These are phyloP conservation scores for Clunio marinus DNA, from an alignment of 2,888 invertebrate species.

Conservation along the genomic window DNA sequence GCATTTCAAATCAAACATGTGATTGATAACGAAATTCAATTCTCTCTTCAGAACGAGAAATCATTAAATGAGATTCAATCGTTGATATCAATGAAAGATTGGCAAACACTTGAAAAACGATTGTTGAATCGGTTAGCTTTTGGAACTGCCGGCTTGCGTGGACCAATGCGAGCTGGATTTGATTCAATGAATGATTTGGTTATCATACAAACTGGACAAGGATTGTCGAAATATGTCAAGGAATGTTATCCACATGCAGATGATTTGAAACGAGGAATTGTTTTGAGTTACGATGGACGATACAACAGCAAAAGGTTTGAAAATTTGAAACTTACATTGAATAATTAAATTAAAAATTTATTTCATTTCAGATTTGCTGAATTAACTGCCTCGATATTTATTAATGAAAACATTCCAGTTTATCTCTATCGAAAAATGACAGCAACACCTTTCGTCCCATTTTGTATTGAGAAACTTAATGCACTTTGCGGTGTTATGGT, in stretches of 20 bases:
- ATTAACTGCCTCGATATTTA: slow-evolving; percentile 78
- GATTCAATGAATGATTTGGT: slow-evolving; percentile 94
- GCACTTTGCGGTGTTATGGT: slow-evolving; percentile 88
- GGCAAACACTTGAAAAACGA: slow-evolving; percentile 58
- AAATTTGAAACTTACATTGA: slow-evolving; percentile 12
- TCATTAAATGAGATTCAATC: slow-evolving; percentile 61
- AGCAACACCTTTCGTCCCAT: slow-evolving; percentile 94
- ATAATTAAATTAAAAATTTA: slow-evolving; percentile 43
- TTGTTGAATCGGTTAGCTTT: slow-evolving; percentile 73
- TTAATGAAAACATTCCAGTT: slow-evolving; percentile 70
- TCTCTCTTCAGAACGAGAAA: slow-evolving; percentile 56
- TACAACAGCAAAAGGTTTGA: slow-evolving; percentile 80
- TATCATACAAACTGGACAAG: slow-evolving; percentile 91
- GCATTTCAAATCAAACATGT: no score
- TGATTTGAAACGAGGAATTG: slow-evolving; percentile 65
- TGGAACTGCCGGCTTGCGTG: slow-evolving; percentile 91
- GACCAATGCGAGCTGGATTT: slow-evolving; percentile 80
- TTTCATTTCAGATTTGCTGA: slow-evolving; percentile 71
- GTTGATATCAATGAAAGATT: slow-evolving; percentile 56
- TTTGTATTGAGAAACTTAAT: slow-evolving; percentile 66
- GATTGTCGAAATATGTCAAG: slow-evolving; percentile 71
- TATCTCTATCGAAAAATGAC: slow-evolving; percentile 74
- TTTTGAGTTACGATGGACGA: slow-evolving; percentile 89
- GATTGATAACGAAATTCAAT: background rate
- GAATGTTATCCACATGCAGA: slow-evolving; percentile 53